Evolutionary conservation across 2,113 vertebrate species (phyloP), one percentile per base, ranked within the genome.

Genomic region (Ciconia stormi): DNA sequence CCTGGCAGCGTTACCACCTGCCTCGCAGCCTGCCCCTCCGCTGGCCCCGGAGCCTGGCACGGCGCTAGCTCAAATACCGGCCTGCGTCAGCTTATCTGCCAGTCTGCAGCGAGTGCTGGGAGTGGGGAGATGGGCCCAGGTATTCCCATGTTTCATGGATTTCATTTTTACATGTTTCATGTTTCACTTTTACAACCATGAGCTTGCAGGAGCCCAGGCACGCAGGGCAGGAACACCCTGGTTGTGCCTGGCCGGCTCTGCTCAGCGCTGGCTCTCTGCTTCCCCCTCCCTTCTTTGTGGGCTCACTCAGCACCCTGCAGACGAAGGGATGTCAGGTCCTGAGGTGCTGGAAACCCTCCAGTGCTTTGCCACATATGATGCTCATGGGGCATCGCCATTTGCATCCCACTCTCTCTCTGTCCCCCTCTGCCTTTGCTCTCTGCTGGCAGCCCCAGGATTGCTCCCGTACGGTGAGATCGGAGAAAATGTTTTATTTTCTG

Each of bases 141-240:
- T 47, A 21, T 10, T 76, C 76, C 26, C 16, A 11, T 4, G 0
- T 80, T 59, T 16, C 6, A 2, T 67, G 77, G 16, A n/a, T n/a
- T n/a, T n/a, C n/a, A n/a, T n/a, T n/a, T n/a, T n/a, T n/a, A n/a
- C n/a, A n/a, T n/a, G n/a, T n/a, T n/a, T n/a, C n/a, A n/a, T n/a
- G n/a, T n/a, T n/a, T n/a, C n/a, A n/a, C n/a, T n/a, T n/a, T n/a
- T n/a, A n/a, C 69, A 66, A 9, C 30, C 47, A 18, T 2, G 15
- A 65, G 25, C 13, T 82, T 7, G 1, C 55, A 62, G 65, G 55
- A 73, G 29, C 17, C n/a, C n/a, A 17, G 69, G 55, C n/a, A 67
- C 0, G 0, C 4, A 10, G 55, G 29, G 44, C 62, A 29, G 76
- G 66, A 21, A 6, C 16, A 34, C 8, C 11, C 16, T 58, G 62